Evolutionary conservation across 2,797 vertebrate species (phyloP), one percentile per base, ranked within the genome.

Genomic region (Artibeus jamaicensis): DNA sequence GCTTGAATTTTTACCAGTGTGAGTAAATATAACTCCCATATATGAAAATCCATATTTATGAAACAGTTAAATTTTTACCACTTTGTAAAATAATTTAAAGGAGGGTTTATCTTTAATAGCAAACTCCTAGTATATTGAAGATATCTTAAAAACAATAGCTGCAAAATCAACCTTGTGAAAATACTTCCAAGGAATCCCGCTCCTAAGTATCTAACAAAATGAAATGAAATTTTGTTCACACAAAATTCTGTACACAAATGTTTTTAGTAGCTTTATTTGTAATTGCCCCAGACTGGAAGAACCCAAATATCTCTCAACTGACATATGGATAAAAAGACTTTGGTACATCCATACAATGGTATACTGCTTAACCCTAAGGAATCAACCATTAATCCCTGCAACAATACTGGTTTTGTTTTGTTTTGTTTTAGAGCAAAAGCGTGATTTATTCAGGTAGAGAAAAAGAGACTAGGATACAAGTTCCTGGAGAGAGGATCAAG

Each of bases 1-100:
- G 37, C 86, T 81, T 90, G 67, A 39, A 48, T 84, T 92, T 81
- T 84, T 24, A 50, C 32, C 46, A 50, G 19, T 57, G 21, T 84
- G 86, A 88, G 29, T 89, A 32, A 57, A 86, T 83, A 44, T 26
- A 65, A 42, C 44, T 91, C 3, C 37, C 14, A n/a, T 39, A 78
- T 65, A 32, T 44, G 53, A 94, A 95, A 92, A 70, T 32, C 26
- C 21, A 87, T 48, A 26, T 18, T 87, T 65, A 46, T 78, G 78
- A 92, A 94, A 77, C 0, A 48, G n/a, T 89, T 92, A 53, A 76
- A 26, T 93, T 67, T 77, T 37, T 84, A 29, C 32, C 48, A n/a
- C 65, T 83, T 86, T 74, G 57, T 87, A 89, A 93, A 89, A 85
- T 94, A 77, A 92, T 77, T 57, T 53, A 71, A 74, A 34, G 37